These are phyloP conservation scores for Chironomus tentans DNA, from an alignment of 2,888 invertebrate genomes.

Conservation along the genomic window DNA sequence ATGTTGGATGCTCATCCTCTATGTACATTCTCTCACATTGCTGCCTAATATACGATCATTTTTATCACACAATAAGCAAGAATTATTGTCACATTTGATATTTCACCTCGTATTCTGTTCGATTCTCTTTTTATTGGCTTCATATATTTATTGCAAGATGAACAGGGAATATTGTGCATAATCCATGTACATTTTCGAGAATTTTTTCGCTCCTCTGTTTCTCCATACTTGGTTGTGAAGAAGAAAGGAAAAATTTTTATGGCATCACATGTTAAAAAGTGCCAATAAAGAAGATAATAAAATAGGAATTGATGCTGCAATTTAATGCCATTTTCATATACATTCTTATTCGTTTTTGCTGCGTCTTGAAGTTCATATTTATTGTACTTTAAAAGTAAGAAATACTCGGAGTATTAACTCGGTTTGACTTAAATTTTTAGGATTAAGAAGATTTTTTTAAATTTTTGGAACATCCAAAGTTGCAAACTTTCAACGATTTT, in stretches of 20 bases:
- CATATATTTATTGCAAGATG: not conserved
- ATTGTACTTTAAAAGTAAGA: too few relatives aligned
- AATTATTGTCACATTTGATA: not conserved
- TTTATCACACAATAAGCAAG: constrained; percentile 5
- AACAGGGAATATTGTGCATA: not conserved
- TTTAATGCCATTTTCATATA: constrained; percentile 18
- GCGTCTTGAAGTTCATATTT: too few relatives aligned
- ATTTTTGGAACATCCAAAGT: too few relatives aligned
- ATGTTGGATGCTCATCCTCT: not conserved
- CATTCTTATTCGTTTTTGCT: too few relatives aligned
- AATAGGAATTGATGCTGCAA: constrained; percentile 19
- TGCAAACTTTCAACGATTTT: too few relatives aligned
- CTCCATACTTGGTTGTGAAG: not conserved
- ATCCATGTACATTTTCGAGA: not conserved
- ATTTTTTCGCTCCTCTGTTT: too few relatives aligned
- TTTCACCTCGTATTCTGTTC: not conserved
- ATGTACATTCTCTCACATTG: not conserved
- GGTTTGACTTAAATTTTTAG: too few relatives aligned
- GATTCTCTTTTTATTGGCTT: not conserved
- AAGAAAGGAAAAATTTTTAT: not conserved
- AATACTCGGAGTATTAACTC: too few relatives aligned
- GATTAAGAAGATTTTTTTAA: too few relatives aligned
- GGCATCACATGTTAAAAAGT: constrained; percentile 14
- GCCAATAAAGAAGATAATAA: constrained; percentile 25
- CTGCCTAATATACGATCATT: not conserved